Evolutionary conservation across 2,797 vertebrate genomes (phyloP).

Genomic region (Scolopax bukidnonensis): DNA sequence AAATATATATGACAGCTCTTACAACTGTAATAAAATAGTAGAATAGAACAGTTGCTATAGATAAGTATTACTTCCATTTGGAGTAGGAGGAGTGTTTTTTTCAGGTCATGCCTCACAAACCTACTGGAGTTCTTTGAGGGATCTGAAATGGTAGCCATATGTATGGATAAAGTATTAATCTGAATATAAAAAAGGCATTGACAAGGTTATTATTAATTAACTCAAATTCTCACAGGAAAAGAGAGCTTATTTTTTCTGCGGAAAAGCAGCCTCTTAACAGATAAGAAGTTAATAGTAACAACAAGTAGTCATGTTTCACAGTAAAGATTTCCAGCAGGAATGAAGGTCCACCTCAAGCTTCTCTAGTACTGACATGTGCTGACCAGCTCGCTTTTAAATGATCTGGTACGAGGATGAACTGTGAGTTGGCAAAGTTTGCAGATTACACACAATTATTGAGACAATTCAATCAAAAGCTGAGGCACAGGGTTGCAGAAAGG

Average conservation of each 20-base stretch:
- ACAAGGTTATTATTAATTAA: neutral
- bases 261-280: neutral
- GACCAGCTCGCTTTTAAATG: neutral
- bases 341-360: neutral
- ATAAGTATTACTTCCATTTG: neutral
- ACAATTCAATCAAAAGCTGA: neutral
- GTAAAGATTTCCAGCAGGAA: neutral
- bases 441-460: neutral
- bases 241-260: neutral
- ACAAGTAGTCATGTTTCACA: neutral
- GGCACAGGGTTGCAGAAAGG: neutral
- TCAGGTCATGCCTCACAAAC: neutral
- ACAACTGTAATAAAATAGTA: neutral
- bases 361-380: neutral
- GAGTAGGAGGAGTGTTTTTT: neutral
- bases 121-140: neutral
- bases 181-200: neutral
- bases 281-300: neutral
- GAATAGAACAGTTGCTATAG: neutral
- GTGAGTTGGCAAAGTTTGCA: neutral
- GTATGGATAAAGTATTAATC: neutral
- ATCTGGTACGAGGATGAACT: neutral
- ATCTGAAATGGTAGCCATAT: neutral
- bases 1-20: neutral
- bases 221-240: neutral